phyloP scores from a whole-genome alignment of 64 coral and sea anemone genomes.

The Porites lutea region DNA sequence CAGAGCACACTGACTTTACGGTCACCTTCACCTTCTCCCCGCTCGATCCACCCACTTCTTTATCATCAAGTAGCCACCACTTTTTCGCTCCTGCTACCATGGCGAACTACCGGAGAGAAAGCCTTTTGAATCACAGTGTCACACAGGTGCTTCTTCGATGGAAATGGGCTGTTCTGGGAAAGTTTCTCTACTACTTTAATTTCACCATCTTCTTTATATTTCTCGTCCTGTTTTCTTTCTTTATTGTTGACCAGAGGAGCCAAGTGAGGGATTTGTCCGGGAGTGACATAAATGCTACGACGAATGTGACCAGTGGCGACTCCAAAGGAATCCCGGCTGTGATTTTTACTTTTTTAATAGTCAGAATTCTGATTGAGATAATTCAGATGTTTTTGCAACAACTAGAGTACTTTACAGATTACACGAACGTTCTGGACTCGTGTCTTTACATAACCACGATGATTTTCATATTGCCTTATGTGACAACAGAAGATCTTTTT shows the following conservation, averaged over 20 bases:
- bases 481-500: conserved; percentile 61
- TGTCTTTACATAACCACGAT: not conserved
- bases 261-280: conserved; percentile 37
- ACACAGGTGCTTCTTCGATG: conserved; percentile 65
- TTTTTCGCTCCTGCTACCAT: conserved; percentile 71
- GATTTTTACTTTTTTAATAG: conserved; percentile 20
- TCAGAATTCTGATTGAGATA: conserved; percentile 58
- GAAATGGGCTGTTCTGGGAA: conserved; percentile 80
- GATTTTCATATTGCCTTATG: conserved; percentile 62
- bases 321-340: conserved; percentile 8
- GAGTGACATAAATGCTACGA: conserved; percentile 43
- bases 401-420: conserved; percentile 68
- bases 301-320: conserved; percentile 4
- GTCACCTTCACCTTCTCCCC: conserved; percentile 54
- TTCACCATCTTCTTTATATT: conserved; percentile 54
- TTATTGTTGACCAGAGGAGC: conserved; percentile 71
- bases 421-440: conserved; percentile 70
- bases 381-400: conserved; percentile 53
- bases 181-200: conserved; percentile 73
- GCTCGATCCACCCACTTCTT: conserved; percentile 61
- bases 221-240: conserved; percentile 68
- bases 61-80: not conserved
- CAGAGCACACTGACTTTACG: conserved; percentile 64
- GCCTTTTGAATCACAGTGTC: conserved; percentile 74
- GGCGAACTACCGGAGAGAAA: conserved; percentile 69